phyloP scores from a whole-genome alignment of 2,113 vertebrate species.

The Lamprotornis superbus region DNA sequence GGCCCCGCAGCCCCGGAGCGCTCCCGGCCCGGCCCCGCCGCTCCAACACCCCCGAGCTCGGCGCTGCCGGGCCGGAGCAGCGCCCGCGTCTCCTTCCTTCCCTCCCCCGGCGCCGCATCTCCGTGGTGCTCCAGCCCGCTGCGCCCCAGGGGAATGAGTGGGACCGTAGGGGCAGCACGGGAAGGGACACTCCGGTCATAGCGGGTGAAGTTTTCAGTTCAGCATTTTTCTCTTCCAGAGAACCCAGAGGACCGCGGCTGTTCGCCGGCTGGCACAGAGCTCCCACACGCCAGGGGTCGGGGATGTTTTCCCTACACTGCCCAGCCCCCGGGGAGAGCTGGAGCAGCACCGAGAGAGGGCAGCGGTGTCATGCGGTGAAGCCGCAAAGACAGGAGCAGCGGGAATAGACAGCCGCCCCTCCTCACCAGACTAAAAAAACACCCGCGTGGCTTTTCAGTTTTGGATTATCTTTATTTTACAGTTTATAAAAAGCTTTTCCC shows the following conservation, averaged over 20 bases:
- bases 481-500: constrained; percentile 79
- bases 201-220: background rate
- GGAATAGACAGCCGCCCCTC: constrained; percentile 55
- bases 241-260: too few species aligned
- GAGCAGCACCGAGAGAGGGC: too few species aligned
- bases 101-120: too few species aligned
- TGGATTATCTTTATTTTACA: background rate
- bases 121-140: background rate
- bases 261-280: background rate
- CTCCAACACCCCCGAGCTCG: too few species aligned
- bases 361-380: constrained; percentile 14
- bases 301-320: too few species aligned
- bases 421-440: constrained; percentile 81
- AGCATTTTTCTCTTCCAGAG: background rate
- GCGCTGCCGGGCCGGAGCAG: background rate
- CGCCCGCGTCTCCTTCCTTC: too few species aligned
- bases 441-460: constrained; percentile 33
- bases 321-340: background rate
- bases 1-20: background rate
- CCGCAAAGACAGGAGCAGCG: constrained; percentile 74
- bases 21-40: background rate
- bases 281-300: fast-evolving
- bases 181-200: too few species aligned
- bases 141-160: too few species aligned
- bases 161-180: too few species aligned